Base-by-base conservation (phyloP, 2,797 vertebrate species). In the Iguana delicatissima region DNA sequence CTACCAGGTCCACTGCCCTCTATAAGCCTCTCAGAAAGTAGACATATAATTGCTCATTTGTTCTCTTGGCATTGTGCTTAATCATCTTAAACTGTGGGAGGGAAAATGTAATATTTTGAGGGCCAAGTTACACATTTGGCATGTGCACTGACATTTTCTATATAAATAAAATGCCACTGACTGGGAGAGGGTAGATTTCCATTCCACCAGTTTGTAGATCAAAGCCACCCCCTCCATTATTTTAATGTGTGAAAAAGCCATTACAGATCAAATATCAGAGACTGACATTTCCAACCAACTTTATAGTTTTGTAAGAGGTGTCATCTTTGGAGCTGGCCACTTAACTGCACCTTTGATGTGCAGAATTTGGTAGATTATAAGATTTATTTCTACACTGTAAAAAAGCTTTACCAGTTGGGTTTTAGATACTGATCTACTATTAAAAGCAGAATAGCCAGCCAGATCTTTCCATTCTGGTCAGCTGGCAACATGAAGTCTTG, bases 101-200 rank as follows among this genome's bases (percentile, higher is more conserved):
- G 6, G 22, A 29, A 67, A 72, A 81, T 5, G 22, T 69, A 29
- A 4, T 80, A n/a, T 74, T 74, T 46, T 64, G 22, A 64, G 38
- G 74, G 38, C 20, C 18, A 42, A 83, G 59, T 10, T 46, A 4
- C 29, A 29, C 72, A 46, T 29, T 22, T 32, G 50, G 79, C 50
- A 46, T 32, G 69, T 13, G 2, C 57, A 46, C n/a, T 14, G 20
- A 46, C 42, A 32, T 62, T 64, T 80, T 59, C 1, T 89, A 29
- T 32, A 10, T 59, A 38, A 83, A 74, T 74, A 55, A 62, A 89
- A 89, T 73, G 79, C 50, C 81, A 67, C 52, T 72, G n/a, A 42
- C 35, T 69, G 67, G 67, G 67, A 32, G 67, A 10, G 3, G 76
- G 67, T 69, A 32, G 29, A 32, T 69, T 69, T 69, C 67, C 67